Conservation (phyloP, 2,888 invertebrate genomes). For the Leucania comma region DNA sequence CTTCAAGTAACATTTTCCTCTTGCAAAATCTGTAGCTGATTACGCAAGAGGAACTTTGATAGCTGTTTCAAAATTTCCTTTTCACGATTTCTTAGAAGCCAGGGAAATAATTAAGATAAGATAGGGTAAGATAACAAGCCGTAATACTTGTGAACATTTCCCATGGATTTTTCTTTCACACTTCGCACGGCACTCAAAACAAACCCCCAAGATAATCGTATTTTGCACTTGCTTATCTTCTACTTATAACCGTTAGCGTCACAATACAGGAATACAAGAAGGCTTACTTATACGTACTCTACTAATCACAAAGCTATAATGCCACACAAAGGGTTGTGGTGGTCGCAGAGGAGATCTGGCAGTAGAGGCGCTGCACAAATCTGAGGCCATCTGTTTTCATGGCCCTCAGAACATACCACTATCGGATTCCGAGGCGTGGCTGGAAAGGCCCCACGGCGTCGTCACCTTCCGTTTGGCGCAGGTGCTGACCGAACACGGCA, state of each 20-base stretch:
- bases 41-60: too few relatives aligned
- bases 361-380: neutral
- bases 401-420: too few relatives aligned
- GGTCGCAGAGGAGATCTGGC: neutral
- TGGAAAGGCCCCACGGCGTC: too few relatives aligned
- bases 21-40: too few relatives aligned
- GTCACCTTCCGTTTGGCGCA: too few relatives aligned
- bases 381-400: neutral
- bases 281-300: neutral
- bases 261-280: neutral
- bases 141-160: neutral
- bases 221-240: conserved; percentile 8
- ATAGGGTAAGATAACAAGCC: neutral
- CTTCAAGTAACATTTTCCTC: too few relatives aligned
- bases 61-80: neutral
- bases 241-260: neutral
- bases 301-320: neutral
- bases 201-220: neutral
- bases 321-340: neutral
- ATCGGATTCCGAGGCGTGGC: too few relatives aligned
- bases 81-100: neutral
- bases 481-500: too few relatives aligned
- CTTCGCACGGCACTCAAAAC: neutral
- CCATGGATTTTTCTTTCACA: neutral
- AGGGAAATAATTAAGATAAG: neutral